A percentile compares a stretch with the other conserved stretches of the same genome.
Evolutionary conservation across 1,140 invertebrate species (phyloP).

Genomic region (Forficula auricularia): DNA sequence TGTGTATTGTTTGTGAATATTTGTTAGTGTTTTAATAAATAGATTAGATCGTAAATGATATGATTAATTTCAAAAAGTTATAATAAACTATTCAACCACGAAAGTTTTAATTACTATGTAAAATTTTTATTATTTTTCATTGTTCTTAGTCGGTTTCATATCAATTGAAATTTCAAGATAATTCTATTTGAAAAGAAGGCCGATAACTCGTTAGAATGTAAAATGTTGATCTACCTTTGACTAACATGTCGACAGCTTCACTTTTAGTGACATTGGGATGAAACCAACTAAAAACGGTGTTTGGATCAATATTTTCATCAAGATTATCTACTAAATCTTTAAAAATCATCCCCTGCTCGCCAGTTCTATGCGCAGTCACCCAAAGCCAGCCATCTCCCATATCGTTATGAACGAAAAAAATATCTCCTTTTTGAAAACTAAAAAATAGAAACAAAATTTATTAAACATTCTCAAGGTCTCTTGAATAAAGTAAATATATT

Average conservation of each 20-base stretch:
- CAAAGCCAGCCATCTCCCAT: constrained; percentile 95
- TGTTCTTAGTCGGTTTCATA: background rate
- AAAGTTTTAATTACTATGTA: no score
- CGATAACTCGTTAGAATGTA: no score
- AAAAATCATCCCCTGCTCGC: constrained; percentile 92
- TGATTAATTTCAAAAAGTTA: no score
- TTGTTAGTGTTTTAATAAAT: no score
- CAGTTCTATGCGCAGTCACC: constrained; percentile 87
- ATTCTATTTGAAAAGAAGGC: no score
- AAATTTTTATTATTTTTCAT: no score
- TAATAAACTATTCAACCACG: no score
- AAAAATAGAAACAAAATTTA: constrained; percentile 9
- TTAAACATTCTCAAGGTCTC: background rate
- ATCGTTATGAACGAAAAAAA: constrained; percentile 94
- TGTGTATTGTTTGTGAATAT: no score
- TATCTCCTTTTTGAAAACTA: constrained; percentile 93
- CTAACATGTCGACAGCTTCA: constrained; percentile 87
- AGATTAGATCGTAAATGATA: no score
- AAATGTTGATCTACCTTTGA: no score
- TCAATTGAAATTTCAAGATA: no score
- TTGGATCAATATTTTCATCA: constrained; percentile 85
- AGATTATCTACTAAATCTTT: constrained; percentile 85
- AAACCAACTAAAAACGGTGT: constrained; percentile 97
- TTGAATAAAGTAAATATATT: background rate
- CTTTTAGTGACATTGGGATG: constrained; percentile 91